phyloP scores from a whole-genome alignment of 2,888 invertebrate genomes.

The Drosophila lutescens region DNA sequence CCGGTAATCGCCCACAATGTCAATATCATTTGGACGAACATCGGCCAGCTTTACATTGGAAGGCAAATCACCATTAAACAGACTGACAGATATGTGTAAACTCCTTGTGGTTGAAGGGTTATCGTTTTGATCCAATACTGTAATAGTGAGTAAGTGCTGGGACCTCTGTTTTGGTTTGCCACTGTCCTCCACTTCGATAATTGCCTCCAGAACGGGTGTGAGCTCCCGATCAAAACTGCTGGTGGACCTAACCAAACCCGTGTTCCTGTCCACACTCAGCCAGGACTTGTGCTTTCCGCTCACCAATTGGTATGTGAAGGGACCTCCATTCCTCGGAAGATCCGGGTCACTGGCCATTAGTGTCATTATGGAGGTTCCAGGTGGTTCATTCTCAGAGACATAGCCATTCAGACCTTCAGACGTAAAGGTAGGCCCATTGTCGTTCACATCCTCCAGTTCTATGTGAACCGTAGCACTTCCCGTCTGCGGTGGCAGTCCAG shows the following conservation, averaged over 20 bases:
- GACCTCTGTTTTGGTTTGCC: slow-evolving; percentile 93
- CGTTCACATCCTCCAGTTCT: slow-evolving; percentile 93
- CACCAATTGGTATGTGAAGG: slow-evolving; percentile 92
- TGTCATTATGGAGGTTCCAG: slow-evolving; percentile 92
- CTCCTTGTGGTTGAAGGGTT: slow-evolving; percentile 94
- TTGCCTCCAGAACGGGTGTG: slow-evolving; percentile 89
- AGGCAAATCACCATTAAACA: slow-evolving; percentile 91
- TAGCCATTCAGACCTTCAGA: slow-evolving; percentile 89
- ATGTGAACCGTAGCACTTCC: slow-evolving; percentile 94
- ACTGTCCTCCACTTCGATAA: slow-evolving; percentile 94
- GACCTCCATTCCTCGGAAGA: slow-evolving; percentile 94
- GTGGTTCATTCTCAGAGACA: slow-evolving; percentile 94
- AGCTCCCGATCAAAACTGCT: slow-evolving; percentile 92
- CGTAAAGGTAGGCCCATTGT: slow-evolving; percentile 95
- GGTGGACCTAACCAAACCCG: slow-evolving; percentile 92
- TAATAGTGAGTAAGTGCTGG: slow-evolving; percentile 90
- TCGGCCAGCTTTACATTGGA: slow-evolving; percentile 92
- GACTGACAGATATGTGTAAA: slow-evolving; percentile 91
- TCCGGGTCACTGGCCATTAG: slow-evolving; percentile 95
- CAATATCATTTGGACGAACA: slow-evolving; percentile 96
- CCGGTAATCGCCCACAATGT: slow-evolving; percentile 94
- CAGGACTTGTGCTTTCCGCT: slow-evolving; percentile 91
- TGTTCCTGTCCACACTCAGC: slow-evolving; percentile 91
- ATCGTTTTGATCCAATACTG: slow-evolving; percentile 94
- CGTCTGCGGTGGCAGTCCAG: slow-evolving; percentile 94